A percentile compares a stretch with the other conserved stretches of the same genome.
These are phyloP conservation scores for Catharus bicknelli DNA, from an alignment of 2,113 vertebrate species.

Conservation along the genomic window DNA sequence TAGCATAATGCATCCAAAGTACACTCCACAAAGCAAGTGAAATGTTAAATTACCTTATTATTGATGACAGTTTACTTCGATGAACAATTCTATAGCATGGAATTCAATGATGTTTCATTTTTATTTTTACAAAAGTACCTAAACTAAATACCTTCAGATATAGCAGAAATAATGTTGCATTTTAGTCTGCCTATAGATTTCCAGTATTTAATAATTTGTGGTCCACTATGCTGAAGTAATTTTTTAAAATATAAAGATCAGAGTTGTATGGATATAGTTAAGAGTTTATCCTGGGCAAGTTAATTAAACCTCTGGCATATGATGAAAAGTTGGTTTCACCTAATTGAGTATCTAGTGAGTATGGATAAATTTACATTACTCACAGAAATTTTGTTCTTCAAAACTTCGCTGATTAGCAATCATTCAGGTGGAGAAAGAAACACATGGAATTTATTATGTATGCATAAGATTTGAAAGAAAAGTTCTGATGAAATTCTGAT, in stretches of 20 bases:
- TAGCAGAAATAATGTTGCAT: not conserved
- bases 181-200: slow-evolving; percentile 6
- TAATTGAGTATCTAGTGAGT: slow-evolving; percentile 71
- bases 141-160: not conserved
- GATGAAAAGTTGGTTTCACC: slow-evolving; percentile 62
- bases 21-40: not conserved
- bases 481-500: not conserved
- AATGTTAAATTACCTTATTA: not conserved
- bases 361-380: slow-evolving; percentile 55
- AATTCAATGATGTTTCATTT: not conserved
- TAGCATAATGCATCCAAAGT: not conserved
- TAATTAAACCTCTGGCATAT: slow-evolving; percentile 65
- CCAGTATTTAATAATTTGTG: slow-evolving; percentile 22
- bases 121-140: not conserved
- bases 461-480: slow-evolving; percentile 8
- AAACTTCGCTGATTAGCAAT: slow-evolving; percentile 44
- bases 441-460: not conserved
- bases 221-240: slow-evolving; percentile 38
- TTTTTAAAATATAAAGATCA: not conserved
- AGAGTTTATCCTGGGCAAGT: slow-evolving; percentile 64
- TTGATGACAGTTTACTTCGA: not conserved
- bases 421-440: slow-evolving; percentile 30
- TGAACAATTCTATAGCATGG: not conserved
- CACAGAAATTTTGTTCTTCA: slow-evolving; percentile 62
- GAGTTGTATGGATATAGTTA: slow-evolving; percentile 47